Evolutionary conservation across 2,797 vertebrate genomes (phyloP).

Genomic region (Danio jaintianensis): DNA sequence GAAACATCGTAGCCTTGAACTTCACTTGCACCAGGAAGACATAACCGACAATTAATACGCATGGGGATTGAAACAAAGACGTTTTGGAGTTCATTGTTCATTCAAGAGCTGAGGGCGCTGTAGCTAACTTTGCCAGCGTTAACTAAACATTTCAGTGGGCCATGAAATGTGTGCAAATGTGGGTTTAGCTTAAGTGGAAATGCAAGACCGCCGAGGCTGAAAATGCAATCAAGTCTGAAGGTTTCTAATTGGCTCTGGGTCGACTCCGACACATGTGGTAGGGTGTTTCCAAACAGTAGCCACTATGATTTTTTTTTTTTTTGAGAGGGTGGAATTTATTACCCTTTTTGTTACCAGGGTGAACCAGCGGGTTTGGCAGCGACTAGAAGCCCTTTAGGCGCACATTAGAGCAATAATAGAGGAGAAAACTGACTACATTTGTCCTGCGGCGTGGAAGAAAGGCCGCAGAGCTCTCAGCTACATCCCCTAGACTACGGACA

Average conservation of each 20-base stretch:
- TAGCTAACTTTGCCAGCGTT: conserved; percentile 5
- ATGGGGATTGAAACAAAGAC: conserved; percentile 27
- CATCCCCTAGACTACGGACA: conserved; percentile 13
- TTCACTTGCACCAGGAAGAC: conserved; percentile 18
- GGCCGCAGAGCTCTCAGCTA: conserved; percentile 36
- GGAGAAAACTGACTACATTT: conserved; percentile 49
- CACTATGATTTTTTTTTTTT: conserved; percentile 24
- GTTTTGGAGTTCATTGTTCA: conserved; percentile 7
- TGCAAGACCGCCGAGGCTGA: conserved; percentile 37
- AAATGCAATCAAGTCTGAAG: conserved; percentile 39
- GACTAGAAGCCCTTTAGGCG: conserved; percentile 24
- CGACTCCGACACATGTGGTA: conserved; percentile 21
- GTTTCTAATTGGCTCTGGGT: conserved; percentile 46
- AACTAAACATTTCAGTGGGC: conserved; percentile 34
- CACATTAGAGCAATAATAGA: conserved; percentile 35
- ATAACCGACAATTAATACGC: conserved; percentile 2
- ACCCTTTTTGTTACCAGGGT: conserved; percentile 47
- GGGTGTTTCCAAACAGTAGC: conserved; percentile 44
- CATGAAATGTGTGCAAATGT: conserved; percentile 41
- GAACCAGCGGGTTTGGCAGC: conserved; percentile 39
- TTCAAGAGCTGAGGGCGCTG: background rate
- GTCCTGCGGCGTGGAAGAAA: conserved; percentile 40
- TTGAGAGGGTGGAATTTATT: conserved; percentile 32
- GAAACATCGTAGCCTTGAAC: conserved; percentile 19
- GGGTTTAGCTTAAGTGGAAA: conserved; percentile 35